Percentiles rank a stretch among this genome's conserved stretches.
phyloP scores from a whole-genome alignment of 2,797 vertebrate species.

The Myioborus miniatus region DNA sequence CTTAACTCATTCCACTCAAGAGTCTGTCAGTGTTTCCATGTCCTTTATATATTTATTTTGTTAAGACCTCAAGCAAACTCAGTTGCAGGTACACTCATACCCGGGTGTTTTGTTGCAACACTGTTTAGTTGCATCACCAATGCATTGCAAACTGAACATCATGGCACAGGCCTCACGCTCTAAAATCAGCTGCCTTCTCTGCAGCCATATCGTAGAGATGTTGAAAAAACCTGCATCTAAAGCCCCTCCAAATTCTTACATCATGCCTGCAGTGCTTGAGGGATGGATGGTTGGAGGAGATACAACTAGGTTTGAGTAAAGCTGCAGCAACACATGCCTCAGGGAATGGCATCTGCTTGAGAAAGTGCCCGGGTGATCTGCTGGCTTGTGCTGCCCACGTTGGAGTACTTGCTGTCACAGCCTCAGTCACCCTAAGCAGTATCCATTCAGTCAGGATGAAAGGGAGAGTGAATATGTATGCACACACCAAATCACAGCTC shows the following conservation, averaged over 20 bases:
- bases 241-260: not conserved
- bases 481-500: fast-evolving
- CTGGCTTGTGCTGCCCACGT: not conserved
- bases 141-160: not conserved
- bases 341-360: not conserved
- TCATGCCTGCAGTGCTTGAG: not conserved
- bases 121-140: not conserved
- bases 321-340: not conserved
- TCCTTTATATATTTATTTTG: not conserved
- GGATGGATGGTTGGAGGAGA: not conserved
- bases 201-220: not conserved
- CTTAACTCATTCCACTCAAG: not conserved
- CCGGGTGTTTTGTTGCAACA: not conserved
- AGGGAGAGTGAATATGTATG: not conserved
- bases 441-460: not conserved
- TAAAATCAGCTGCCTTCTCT: not conserved
- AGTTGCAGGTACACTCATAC: not conserved
- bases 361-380: not conserved
- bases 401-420: not conserved
- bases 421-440: not conserved
- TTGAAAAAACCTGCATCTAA: not conserved
- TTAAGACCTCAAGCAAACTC: not conserved
- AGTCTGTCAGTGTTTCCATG: not conserved
- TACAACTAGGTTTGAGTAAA: not conserved
- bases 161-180: not conserved